phyloP scores from a whole-genome alignment of 2,797 vertebrate species.

The Pachyuromys duprasi region DNA sequence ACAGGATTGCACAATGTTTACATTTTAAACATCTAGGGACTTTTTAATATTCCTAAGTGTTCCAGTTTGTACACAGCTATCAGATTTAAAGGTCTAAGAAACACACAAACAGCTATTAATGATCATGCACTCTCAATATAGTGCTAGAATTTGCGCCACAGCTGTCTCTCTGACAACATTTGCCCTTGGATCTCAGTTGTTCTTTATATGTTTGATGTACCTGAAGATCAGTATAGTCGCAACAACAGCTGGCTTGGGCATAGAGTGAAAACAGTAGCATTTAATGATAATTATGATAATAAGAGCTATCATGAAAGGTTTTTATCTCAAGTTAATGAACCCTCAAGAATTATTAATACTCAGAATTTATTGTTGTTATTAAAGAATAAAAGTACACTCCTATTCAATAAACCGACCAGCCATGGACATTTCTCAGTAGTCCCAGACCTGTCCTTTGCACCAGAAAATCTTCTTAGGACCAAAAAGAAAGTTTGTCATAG shows the following conservation, averaged over 20 bases:
- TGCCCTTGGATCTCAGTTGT: conserved; percentile 16
- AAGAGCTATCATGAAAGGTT: conserved; percentile 25
- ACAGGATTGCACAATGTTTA: conserved; percentile 47
- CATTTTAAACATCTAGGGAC: conserved; percentile 61
- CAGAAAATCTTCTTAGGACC: background rate
- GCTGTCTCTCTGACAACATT: background rate
- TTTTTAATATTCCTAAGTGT: conserved; percentile 58
- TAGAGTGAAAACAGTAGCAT: background rate
- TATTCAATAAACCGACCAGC: background rate
- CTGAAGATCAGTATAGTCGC: background rate
- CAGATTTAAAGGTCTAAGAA: conserved; percentile 58
- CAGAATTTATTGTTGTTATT: conserved; percentile 18
- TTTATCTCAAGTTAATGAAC: background rate
- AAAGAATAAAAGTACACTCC: background rate
- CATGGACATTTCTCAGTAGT: background rate
- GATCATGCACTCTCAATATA: background rate
- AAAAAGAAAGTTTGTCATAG: background rate
- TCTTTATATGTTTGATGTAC: background rate
- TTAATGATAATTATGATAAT: conserved; percentile 29
- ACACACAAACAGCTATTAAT: conserved; percentile 40
- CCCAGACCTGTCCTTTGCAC: background rate
- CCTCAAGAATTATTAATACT: background rate
- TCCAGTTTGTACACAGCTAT: conserved; percentile 49
- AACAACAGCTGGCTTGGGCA: conserved; percentile 35
- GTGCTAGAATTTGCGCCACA: background rate